phyloP scores from a whole-genome alignment of 2,113 vertebrate genomes.

The Gasterosteus aculeatus region DNA sequence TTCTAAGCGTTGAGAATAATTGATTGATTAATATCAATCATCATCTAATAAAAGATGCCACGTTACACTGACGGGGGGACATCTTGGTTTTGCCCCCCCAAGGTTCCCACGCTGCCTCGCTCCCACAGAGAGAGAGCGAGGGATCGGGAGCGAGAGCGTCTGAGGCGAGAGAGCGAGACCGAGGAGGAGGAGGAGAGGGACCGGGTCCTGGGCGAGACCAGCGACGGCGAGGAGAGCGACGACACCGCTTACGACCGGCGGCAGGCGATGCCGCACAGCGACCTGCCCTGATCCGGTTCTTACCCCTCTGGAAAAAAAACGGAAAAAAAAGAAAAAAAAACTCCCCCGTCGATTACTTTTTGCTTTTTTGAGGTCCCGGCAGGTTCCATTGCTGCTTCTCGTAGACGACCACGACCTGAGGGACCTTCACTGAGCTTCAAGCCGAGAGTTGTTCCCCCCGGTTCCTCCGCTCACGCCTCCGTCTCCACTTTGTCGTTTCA shows the following conservation, averaged over 20 bases:
- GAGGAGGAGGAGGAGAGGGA: slow-evolving; percentile 81
- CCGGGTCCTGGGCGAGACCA: slow-evolving; percentile 66
- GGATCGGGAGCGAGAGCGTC: slow-evolving; percentile 66
- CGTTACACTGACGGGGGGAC: no score
- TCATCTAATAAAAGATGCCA: no score
- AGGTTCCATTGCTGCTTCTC: slow-evolving; percentile 8
- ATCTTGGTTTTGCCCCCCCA: slow-evolving; percentile 20
- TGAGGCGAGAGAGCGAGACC: slow-evolving; percentile 72
- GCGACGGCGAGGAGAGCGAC: slow-evolving; percentile 83
- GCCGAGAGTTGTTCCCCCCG: slow-evolving; percentile 8
- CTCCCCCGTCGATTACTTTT: not conserved
- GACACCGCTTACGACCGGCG: slow-evolving; percentile 82
- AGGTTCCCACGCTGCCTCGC: slow-evolving; percentile 69
- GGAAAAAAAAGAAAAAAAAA: not conserved
- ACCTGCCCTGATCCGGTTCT: slow-evolving; percentile 72
- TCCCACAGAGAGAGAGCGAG: slow-evolving; percentile 63
- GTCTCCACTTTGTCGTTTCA: slow-evolving; percentile 22
- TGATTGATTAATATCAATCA: no score
- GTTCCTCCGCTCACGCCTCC: slow-evolving; percentile 6
- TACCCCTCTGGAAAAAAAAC: not conserved
- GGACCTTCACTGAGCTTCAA: not conserved
- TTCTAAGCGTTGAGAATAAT: no score
- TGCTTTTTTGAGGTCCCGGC: slow-evolving; percentile 25
- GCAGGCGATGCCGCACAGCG: slow-evolving; percentile 66
- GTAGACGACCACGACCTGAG: not conserved